Conservation (phyloP, 2,113 vertebrate species). For the Vireo altiloquus region DNA sequence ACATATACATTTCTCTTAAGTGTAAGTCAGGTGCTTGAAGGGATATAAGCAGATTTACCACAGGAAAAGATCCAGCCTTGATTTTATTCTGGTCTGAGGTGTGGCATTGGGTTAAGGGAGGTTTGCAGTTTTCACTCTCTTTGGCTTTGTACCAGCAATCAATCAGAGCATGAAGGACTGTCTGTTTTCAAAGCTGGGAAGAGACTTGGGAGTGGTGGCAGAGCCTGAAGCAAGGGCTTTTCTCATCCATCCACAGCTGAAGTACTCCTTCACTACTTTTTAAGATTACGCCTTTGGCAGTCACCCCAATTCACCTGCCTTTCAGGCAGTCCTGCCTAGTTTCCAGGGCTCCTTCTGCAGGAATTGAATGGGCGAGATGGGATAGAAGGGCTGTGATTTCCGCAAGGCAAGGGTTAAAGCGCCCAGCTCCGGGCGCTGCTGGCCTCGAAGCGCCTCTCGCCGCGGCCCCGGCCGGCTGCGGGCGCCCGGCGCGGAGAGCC, state of each 20-base stretch:
- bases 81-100: neutral
- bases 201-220: neutral
- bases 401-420: neutral
- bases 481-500: neutral
- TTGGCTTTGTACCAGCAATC: neutral
- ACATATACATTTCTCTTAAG: neutral
- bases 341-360: neutral
- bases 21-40: neutral
- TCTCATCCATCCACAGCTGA: neutral
- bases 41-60: neutral
- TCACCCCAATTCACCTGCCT: neutral
- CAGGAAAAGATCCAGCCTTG: neutral
- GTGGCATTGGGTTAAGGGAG: accelerated
- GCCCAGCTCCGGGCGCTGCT: accelerated
- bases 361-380: neutral
- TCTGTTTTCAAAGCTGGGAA: neutral
- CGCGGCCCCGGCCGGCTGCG: neutral
- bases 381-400: neutral
- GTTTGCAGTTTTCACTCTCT: neutral
- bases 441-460: neutral
- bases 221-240: neutral
- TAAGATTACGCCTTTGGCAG: neutral
- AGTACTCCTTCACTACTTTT: neutral
- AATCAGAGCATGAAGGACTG: neutral
- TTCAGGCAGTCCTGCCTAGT: neutral